Base-by-base conservation (phyloP, 2,113 vertebrate species). In the Amazona vittata region DNA sequence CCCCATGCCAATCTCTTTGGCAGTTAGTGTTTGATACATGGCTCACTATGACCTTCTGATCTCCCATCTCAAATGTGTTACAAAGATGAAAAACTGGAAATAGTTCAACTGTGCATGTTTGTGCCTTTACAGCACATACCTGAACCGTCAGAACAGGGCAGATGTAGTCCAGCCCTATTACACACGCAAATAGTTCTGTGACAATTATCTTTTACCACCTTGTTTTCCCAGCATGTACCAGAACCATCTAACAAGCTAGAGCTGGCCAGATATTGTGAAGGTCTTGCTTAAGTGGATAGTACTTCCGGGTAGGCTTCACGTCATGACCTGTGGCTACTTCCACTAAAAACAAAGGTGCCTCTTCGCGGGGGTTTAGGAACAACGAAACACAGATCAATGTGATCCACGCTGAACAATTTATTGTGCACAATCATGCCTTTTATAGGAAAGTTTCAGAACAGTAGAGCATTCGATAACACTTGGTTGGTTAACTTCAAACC, bases 21-120 rank as follows among this genome's bases (percentile, higher is more conserved):
- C 11, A 83, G 18, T n/a, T 5, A 37, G 19, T 57, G 3, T 4
- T 29, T 80, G 21, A 24, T 83, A 0, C 24, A 28, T 86, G 53
- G 13, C 18, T 91, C 33, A 33, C 20, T 62, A 20, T 17, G 17
- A 35, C 10, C 10, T 69, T 80, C 52, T 62, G 24, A 37, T 86
- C 24, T 65, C 11, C 69, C 19, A 46, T 53, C 11, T 10, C n/a
- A 81, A 86, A 37, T 14, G 21, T 29, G 15, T 49, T 44, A 49
- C 18, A 59, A 81, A 5, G 16, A 49, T 67, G 26, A 80, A 80
- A 83, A 81, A 6, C 10, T 73, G 14, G 10, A 31, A 65, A 26
- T 0, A 26, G 10, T 59, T 83, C 9, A 52, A 0, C 13, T 55
- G 17, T 60, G 12, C 2, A 2, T 68, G 14, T 43, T 29, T 74